Conservation (phyloP, 2,888 invertebrate species). For the Papilio protenor region DNA sequence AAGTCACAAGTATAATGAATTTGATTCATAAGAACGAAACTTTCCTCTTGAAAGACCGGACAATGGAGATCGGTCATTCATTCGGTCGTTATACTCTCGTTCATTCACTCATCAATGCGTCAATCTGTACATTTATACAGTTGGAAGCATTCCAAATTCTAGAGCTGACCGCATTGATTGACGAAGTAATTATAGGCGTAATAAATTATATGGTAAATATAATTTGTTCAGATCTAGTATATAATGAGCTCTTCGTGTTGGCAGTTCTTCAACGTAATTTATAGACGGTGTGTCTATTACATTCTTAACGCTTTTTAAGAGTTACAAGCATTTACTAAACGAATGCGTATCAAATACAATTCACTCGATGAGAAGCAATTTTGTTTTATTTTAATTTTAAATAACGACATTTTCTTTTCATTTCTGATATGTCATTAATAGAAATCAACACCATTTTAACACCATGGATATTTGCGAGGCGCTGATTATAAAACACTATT, state of each 20-base stretch:
- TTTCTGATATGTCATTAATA: too few species aligned
- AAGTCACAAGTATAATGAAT: conserved; percentile 1
- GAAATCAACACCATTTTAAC: too few species aligned
- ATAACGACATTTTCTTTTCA: too few species aligned
- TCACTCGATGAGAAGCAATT: too few species aligned
- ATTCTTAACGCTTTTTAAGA: not conserved
- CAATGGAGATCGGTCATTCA: conserved; percentile 41
- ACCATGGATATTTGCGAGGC: too few species aligned
- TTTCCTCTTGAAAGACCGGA: conserved; percentile 15
- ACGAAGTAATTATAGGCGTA: conserved; percentile 37
- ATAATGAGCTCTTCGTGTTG: conserved; percentile 20
- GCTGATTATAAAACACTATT: too few species aligned
- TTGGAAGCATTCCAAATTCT: conserved; percentile 35
- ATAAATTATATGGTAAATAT: conserved; percentile 21
- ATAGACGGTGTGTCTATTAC: conserved; percentile 3
- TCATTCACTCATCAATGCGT: conserved; percentile 43
- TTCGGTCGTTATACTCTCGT: conserved; percentile 47
- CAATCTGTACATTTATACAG: conserved; percentile 44
- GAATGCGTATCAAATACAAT: not conserved
- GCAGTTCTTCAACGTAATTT: conserved; percentile 15
- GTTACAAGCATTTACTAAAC: not conserved
- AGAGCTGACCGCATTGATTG: conserved; percentile 26
- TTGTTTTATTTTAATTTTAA: too few species aligned
- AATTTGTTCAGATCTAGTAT: conserved; percentile 17
- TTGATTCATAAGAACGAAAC: conserved; percentile 4